Conservation (phyloP, 2,888 invertebrate genomes). For the Adelphocoris suturalis region DNA sequence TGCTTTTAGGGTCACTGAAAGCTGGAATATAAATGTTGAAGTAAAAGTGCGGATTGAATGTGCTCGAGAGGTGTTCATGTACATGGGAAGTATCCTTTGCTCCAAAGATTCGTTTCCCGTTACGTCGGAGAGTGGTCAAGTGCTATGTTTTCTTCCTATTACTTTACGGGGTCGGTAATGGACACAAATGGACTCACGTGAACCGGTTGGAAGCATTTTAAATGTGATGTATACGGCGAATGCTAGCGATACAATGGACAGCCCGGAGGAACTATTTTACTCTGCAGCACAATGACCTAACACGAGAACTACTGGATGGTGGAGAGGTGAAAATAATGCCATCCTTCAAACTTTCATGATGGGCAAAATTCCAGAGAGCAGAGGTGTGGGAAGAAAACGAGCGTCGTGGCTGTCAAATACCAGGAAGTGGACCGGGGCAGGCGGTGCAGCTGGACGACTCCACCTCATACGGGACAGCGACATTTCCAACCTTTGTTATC, state of each 20-base stretch:
- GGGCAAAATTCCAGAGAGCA: not conserved
- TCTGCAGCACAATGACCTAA: not conserved
- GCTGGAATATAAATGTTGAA: too few relatives aligned
- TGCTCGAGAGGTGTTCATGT: too few relatives aligned
- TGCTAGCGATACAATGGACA: not conserved
- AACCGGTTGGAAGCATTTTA: too few relatives aligned
- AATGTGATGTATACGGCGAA: too few relatives aligned
- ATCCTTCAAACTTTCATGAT: not conserved
- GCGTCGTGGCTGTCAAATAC: conserved; percentile 26
- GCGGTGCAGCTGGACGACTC: not conserved
- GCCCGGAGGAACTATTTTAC: not conserved
- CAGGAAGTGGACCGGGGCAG: not conserved
- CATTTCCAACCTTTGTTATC: not conserved
- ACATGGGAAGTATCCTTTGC: too few relatives aligned
- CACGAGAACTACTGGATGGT: not conserved
- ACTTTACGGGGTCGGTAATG: too few relatives aligned
- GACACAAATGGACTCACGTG: too few relatives aligned
- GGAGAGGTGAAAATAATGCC: not conserved
- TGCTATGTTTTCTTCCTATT: too few relatives aligned
- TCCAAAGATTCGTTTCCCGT: too few relatives aligned
- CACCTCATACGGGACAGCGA: not conserved
- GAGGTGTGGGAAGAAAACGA: not conserved
- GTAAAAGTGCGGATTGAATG: too few relatives aligned
- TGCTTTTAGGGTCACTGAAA: too few relatives aligned
- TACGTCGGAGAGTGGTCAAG: too few relatives aligned